Percentiles rank a stretch among this genome's conserved stretches.
Conservation (phyloP, 2,888 invertebrate genomes). For the Heteromurus nitidus region DNA sequence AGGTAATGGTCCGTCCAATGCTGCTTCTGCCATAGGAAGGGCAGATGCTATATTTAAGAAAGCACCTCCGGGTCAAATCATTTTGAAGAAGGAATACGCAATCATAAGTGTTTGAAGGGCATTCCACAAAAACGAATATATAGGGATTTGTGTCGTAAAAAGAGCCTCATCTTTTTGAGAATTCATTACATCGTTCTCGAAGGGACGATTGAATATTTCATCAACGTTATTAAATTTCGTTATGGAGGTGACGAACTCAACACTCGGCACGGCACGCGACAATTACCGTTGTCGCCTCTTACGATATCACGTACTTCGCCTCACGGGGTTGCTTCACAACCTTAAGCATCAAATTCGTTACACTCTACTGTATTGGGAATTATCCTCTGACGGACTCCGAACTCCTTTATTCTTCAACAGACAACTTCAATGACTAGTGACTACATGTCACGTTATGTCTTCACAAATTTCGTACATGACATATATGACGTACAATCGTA, state of each 20-base stretch:
- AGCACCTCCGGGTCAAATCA: not conserved
- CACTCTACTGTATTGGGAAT: too few species aligned
- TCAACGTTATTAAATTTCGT: not conserved
- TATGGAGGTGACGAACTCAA: not conserved
- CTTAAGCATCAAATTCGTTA: too few species aligned
- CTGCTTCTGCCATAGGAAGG: not conserved
- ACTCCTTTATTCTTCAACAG: too few species aligned
- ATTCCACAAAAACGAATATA: not conserved
- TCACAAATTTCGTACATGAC: too few species aligned
- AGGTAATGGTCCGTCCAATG: not conserved
- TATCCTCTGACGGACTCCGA: too few species aligned
- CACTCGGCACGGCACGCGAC: too few species aligned
- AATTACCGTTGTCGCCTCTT: too few species aligned
- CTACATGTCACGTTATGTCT: too few species aligned
- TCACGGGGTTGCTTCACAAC: too few species aligned
- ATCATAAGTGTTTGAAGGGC: not conserved
- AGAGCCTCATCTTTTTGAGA: not conserved
- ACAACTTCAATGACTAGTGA: too few species aligned
- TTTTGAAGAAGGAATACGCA: not conserved
- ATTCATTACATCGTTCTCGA: not conserved
- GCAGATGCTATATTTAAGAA: not conserved
- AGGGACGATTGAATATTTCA: not conserved
- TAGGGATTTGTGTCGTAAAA: not conserved
- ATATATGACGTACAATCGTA: too few species aligned
- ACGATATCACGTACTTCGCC: too few species aligned